Evolutionary conservation across 2,888 invertebrate genomes (phyloP), one percentile per base, ranked within the genome.

Genomic region (Brachypalpus laphriformis): DNA sequence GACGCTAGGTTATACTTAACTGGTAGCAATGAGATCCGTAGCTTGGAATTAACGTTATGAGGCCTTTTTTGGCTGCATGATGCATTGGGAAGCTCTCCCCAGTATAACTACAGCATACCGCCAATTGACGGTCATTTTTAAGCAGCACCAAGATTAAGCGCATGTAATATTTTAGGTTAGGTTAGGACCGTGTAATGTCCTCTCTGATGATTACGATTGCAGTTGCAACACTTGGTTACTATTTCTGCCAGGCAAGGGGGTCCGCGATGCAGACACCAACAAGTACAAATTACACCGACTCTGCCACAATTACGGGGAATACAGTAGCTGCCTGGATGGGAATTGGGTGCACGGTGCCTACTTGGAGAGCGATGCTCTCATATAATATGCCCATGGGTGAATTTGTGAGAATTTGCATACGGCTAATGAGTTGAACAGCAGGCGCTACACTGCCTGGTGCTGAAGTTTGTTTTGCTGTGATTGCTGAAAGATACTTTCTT

Each of bases 1-100:
- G 25, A 66, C 82, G 74, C 86, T 87, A 83, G 75, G 86, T 75
- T 83, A 87, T 81, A 85, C 85, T 85, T 85, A 85, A 85, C 80
- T 85, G 85, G 85, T 85, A 85, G 85, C 85, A 85, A 85, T 85
- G 85, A 80, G 85, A 81, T 81, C 75, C 70, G 75, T 85, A 71
- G 80, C 71, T 81, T 59, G 71, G 59, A 71, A 85, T 85, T 85
- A 85, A 75, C 74, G 75, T 80, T 80, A 85, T 71, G 85, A 59
- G 57, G 74, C 75, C 42, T 70, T 85, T 70, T 82, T 80, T 3
- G 74, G 54, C 31, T 16, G 16, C 31, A 31, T 71, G 57, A 45
- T 76, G 61, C 54, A 54, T 40, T 40, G 31, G 42, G 6, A 20
- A 28, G 47, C 57, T 57, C 28, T n/a, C 6, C 45, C 28, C 28